Conservation (phyloP, 2,888 invertebrate genomes). For the Phania funesta region DNA sequence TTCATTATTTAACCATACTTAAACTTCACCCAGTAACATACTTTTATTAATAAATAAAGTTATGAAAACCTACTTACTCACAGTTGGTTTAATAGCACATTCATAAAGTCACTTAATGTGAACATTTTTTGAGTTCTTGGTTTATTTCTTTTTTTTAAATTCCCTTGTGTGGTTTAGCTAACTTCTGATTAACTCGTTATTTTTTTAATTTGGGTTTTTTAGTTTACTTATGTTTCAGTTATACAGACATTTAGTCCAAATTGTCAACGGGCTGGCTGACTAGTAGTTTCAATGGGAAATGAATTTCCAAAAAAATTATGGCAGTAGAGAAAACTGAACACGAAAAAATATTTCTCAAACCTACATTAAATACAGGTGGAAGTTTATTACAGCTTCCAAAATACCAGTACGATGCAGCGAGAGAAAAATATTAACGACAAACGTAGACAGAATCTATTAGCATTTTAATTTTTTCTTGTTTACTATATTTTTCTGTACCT, state of each 20-base stretch:
- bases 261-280: conserved; percentile 32
- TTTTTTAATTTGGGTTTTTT: conserved; percentile 8
- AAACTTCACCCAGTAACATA: conserved; percentile 64
- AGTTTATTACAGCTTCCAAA: neutral
- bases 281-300: conserved; percentile 31
- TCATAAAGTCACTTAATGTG: conserved; percentile 2
- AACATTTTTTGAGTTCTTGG: conserved; percentile 6
- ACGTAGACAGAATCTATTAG: conserved; percentile 44
- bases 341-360: conserved; percentile 17
- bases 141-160: neutral
- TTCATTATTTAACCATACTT: conserved; percentile 37
- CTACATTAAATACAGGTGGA: conserved; percentile 2
- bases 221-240: conserved; percentile 45
- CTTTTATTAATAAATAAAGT: conserved; percentile 29
- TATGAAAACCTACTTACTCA: conserved; percentile 5
- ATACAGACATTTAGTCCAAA: conserved; percentile 60
- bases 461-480: conserved; percentile 7
- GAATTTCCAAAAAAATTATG: conserved; percentile 36
- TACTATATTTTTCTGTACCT: neutral
- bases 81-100: conserved; percentile 5
- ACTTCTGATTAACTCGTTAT: conserved; percentile 17
- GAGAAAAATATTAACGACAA: conserved; percentile 32
- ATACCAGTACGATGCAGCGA: neutral
- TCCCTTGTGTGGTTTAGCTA: conserved; percentile 10
- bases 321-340: conserved; percentile 3